Evolutionary conservation across 2,888 invertebrate genomes (phyloP).

Genomic region (Scaptomyza parva): DNA sequence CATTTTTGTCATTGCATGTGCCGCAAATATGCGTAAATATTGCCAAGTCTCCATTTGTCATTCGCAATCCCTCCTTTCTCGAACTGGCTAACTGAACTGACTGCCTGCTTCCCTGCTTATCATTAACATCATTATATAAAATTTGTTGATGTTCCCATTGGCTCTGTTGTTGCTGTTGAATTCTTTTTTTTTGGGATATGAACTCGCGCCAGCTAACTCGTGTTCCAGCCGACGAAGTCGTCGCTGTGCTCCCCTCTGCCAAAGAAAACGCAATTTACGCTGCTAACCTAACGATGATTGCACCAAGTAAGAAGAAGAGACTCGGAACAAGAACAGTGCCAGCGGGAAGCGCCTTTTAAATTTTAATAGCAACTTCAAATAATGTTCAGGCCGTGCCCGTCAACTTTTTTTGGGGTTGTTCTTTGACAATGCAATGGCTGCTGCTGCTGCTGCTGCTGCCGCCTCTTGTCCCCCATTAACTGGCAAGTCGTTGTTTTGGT

Average conservation of each 20-base stretch:
- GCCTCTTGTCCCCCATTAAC: slow-evolving; percentile 8
- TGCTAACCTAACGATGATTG: slow-evolving; percentile 79
- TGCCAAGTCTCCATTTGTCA: slow-evolving; percentile 31
- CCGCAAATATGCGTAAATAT: slow-evolving; percentile 77
- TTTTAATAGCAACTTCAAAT: slow-evolving; percentile 80
- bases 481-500: slow-evolving; percentile 37
- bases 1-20: slow-evolving; percentile 64
- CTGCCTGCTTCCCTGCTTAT: slow-evolving; percentile 57
- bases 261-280: slow-evolving; percentile 69
- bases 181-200: slow-evolving; percentile 40
- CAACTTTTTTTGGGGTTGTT: slow-evolving; percentile 53
- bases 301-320: slow-evolving; percentile 36
- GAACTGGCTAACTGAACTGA: slow-evolving; percentile 11
- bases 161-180: slow-evolving; percentile 24
- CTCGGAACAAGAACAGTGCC: slow-evolving; percentile 18
- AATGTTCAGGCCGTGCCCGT: slow-evolving; percentile 54
- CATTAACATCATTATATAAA: slow-evolving; percentile 76
- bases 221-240: slow-evolving; percentile 47
- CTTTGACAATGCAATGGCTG: slow-evolving; percentile 32
- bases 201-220: slow-evolving; percentile 57
- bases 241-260: slow-evolving; percentile 15
- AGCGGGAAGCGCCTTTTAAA: slow-evolving; percentile 70
- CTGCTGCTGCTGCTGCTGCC: slow-evolving; percentile 1
- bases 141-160: slow-evolving; percentile 44
- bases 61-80: neutral